Evolutionary conservation across 2,797 vertebrate genomes (phyloP).

Genomic region (Epinephelus awoara): DNA sequence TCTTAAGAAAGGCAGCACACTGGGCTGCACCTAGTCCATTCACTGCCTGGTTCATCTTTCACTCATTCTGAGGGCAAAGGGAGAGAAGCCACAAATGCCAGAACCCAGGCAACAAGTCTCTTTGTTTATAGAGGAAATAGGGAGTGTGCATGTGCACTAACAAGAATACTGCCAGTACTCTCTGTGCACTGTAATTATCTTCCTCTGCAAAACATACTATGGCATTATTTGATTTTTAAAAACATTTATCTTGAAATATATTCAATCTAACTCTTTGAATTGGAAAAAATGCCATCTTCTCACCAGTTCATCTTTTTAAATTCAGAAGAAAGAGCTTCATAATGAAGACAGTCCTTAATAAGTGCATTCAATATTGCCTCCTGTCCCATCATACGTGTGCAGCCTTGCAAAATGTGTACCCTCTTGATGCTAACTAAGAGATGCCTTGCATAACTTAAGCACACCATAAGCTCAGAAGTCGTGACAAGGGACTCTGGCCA

Average conservation of each 20-base stretch:
- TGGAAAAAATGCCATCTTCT: not conserved
- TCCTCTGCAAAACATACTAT: conserved; percentile 69
- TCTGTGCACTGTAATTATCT: conserved; percentile 77
- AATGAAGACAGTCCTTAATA: conserved; percentile 21
- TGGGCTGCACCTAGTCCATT: conserved; percentile 47
- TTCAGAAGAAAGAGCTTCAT: not conserved
- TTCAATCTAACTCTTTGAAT: conserved; percentile 53
- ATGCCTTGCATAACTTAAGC: conserved; percentile 68
- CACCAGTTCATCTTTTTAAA: conserved; percentile 4
- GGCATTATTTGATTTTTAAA: conserved; percentile 71
- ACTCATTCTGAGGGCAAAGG: conserved; percentile 72
- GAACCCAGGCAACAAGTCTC: conserved; percentile 75
- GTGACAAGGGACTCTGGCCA: conserved; percentile 79
- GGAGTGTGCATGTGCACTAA: conserved; percentile 74
- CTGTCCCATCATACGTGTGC: not conserved
- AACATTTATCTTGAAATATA: conserved; percentile 69
- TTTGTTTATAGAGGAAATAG: conserved; percentile 82
- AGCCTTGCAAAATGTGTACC: conserved; percentile 23
- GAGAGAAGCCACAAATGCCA: conserved; percentile 77
- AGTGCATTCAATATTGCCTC: not conserved
- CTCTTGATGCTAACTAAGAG: conserved; percentile 41
- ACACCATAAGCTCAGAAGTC: conserved; percentile 70
- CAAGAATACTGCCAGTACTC: conserved; percentile 74
- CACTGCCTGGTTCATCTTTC: conserved; percentile 72
- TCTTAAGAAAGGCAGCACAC: not conserved